Percentiles rank a stretch among this genome's conserved stretches.
Evolutionary conservation across 2,888 invertebrate species (phyloP).

Genomic region (Epiblema foenella): DNA sequence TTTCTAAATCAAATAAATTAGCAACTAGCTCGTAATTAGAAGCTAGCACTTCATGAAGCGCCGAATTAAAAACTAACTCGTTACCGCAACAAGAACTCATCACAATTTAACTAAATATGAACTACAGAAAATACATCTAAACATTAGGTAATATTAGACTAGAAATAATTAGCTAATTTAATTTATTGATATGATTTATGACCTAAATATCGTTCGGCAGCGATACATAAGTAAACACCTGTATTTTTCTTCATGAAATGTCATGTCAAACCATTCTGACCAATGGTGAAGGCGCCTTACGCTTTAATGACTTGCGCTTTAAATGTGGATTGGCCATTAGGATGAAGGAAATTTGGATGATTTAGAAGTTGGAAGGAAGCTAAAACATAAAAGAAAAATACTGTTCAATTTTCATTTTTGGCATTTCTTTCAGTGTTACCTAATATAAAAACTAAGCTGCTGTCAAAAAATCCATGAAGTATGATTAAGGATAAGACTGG

Average conservation of each 20-base stretch:
- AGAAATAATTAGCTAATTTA: constrained; percentile 51
- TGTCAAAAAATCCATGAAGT: too few species aligned
- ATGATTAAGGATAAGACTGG: too few species aligned
- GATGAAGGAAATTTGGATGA: too few species aligned
- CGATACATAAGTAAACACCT: constrained; percentile 71
- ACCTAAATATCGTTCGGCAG: constrained; percentile 64
- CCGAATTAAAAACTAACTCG: constrained; percentile 74
- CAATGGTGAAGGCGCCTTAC: constrained; percentile 15
- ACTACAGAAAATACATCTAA: constrained; percentile 48
- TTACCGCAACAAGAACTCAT: constrained; percentile 82
- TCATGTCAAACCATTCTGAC: constrained; percentile 9
- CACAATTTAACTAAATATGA: constrained; percentile 55
- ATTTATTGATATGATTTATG: constrained; percentile 58
- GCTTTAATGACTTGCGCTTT: not conserved
- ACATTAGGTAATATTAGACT: constrained; percentile 45
- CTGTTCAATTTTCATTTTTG: not conserved
- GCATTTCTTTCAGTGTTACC: constrained; percentile 4
- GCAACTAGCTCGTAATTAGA: constrained; percentile 67
- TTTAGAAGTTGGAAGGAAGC: too few species aligned
- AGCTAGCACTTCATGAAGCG: constrained; percentile 70
- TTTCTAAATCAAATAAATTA: constrained; percentile 64
- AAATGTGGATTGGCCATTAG: constrained; percentile 12
- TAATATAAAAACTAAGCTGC: not conserved
- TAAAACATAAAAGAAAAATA: too few species aligned
- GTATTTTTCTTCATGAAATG: constrained; percentile 41